Base-by-base conservation (phyloP, 2,113 vertebrate genomes). In the Cardinalis cardinalis region DNA sequence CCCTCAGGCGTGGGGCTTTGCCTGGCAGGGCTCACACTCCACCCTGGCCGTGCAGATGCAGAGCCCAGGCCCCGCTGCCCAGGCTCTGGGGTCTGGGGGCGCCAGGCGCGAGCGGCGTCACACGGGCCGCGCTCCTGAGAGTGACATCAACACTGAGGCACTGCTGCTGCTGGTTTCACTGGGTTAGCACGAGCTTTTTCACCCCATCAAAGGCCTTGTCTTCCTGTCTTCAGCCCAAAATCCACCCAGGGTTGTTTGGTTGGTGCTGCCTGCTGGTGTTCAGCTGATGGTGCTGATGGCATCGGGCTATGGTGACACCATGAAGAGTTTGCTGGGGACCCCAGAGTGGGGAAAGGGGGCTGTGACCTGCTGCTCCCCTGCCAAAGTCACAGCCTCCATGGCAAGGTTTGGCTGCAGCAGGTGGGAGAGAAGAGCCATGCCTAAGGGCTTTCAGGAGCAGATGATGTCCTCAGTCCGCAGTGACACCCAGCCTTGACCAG, bases 61-160 rank as follows among this genome's bases (percentile, higher is more conserved):
- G 63, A 5, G 64, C 43, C 34, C 48, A 25, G 28, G 29, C 28
- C 36, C 38, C 14, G 66, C 53, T 5, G 8, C 53, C 59, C 79
- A 26, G 32, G 26, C 34, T 3, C 23, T 0, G 1, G 17, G 77
- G 13, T 6, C 80, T 64, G 55, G 24, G 7, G 2, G 6, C 0
- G 4, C 55, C 78, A 32, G 51, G 31, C 1, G 0, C 1, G 4
- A 51, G n/a, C 0, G 2, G 31, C 4, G 4, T n/a, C 71, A 28
- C 58, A 15, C n/a, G 20, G n/a, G 21, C 66, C 65, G 52, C 0
- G 0, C 2, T 25, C 59, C 36, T 28, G 24, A 41, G 43, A 16
- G 13, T 43, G 70, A 4, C 29, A 29, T 11, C 51, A 36, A 12
- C 49, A 14, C 31, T 11, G 32, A 34, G 56, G 25, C 44, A 25